phyloP scores from a whole-genome alignment of 2,797 vertebrate genomes.

The Chaetophractus vellerosus region DNA sequence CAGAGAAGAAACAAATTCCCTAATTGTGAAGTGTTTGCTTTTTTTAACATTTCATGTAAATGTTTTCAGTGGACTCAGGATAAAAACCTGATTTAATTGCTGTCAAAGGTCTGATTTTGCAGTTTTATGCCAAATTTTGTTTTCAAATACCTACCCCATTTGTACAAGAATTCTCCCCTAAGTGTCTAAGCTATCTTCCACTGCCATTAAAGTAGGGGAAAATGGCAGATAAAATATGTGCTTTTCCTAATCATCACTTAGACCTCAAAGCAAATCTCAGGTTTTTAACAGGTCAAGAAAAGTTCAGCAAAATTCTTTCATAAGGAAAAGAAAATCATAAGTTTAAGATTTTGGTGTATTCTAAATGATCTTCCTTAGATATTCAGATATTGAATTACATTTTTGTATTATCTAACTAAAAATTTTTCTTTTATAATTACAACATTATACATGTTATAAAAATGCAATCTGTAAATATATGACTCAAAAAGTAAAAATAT shows the following conservation, averaged over 20 bases:
- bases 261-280: not conserved
- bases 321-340: slow-evolving; percentile 14
- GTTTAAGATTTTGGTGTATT: not conserved
- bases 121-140: slow-evolving; percentile 14
- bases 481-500: not conserved
- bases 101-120: not conserved
- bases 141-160: slow-evolving; percentile 8
- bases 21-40: slow-evolving; percentile 22
- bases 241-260: not conserved
- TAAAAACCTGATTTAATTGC: slow-evolving; percentile 53
- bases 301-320: slow-evolving; percentile 7
- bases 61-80: slow-evolving; percentile 15
- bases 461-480: not conserved
- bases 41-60: slow-evolving; percentile 58
- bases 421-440: slow-evolving; percentile 8
- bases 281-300: slow-evolving; percentile 32
- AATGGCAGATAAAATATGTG: slow-evolving; percentile 26
- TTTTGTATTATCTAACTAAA: not conserved
- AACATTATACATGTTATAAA: not conserved
- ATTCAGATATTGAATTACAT: not conserved
- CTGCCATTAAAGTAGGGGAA: not conserved
- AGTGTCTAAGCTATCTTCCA: slow-evolving; percentile 24
- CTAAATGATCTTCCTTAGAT: not conserved
- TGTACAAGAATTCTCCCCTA: slow-evolving; percentile 12
- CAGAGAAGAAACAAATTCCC: slow-evolving; percentile 20